These are phyloP conservation scores for Pangasianodon hypophthalmus DNA, from an alignment of 2,113 vertebrate genomes.

Conservation along the genomic window DNA sequence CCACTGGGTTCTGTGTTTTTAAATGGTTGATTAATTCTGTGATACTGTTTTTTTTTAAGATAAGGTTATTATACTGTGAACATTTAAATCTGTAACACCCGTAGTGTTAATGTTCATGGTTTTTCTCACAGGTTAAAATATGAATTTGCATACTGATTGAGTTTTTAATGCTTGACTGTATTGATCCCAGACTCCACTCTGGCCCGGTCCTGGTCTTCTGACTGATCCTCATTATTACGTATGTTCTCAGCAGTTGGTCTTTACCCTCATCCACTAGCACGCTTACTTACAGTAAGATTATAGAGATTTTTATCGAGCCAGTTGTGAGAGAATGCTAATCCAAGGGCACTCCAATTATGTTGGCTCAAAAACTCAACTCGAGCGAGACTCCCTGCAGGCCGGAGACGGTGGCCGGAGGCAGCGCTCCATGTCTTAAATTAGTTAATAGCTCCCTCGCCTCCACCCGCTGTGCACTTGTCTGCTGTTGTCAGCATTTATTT, in stretches of 20 bases:
- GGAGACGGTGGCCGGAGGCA: conserved; percentile 28
- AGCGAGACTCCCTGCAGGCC: conserved; percentile 17
- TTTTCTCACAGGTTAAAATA: too few relatives aligned
- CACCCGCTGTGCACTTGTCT: background rate
- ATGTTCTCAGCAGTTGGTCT: conserved; percentile 63
- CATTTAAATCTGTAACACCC: background rate
- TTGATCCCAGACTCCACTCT: conserved; percentile 62
- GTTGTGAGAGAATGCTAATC: conserved; percentile 35
- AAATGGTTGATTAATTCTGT: background rate
- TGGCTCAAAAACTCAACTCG: conserved; percentile 24
- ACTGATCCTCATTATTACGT: conserved; percentile 64
- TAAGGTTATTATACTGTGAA: background rate
- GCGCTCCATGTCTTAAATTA: conserved; percentile 44
- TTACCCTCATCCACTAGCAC: conserved; percentile 43
- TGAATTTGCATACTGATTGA: conserved; percentile 68
- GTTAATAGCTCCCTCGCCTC: conserved; percentile 43
- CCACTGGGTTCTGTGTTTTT: background rate
- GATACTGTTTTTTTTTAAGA: background rate
- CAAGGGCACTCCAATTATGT: conserved; percentile 49
- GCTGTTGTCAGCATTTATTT: conserved; percentile 47
- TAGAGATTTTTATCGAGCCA: conserved; percentile 44
- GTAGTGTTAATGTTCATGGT: background rate
- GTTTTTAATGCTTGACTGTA: conserved; percentile 68
- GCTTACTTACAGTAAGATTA: conserved; percentile 56
- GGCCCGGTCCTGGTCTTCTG: conserved; percentile 62